phyloP scores from a whole-genome alignment of 2,797 vertebrate genomes.

The Lates japonicus region DNA sequence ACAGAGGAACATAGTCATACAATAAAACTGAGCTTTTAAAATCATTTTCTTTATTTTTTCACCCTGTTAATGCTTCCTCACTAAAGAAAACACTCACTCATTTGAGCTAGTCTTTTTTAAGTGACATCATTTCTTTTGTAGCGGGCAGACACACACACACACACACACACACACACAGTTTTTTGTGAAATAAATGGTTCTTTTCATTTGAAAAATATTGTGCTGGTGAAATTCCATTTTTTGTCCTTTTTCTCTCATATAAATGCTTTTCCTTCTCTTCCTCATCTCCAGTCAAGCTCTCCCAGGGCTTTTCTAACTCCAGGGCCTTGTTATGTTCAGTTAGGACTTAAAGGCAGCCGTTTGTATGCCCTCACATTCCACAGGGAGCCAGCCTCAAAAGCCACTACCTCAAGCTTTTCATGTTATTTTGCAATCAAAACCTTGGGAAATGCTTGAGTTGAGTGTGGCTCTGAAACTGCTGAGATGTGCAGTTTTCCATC shows the following conservation, averaged over 20 bases:
- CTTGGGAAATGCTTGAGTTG: constrained; percentile 59
- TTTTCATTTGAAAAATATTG: constrained; percentile 37
- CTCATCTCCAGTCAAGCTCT: constrained; percentile 33
- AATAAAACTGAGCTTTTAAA: background rate
- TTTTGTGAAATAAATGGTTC: constrained; percentile 31
- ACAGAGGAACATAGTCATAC: background rate
- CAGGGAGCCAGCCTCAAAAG: constrained; percentile 60
- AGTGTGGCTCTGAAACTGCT: constrained; percentile 71
- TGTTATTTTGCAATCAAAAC: constrained; percentile 73
- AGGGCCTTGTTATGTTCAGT: constrained; percentile 73
- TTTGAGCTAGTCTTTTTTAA: background rate
- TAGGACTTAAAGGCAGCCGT: constrained; percentile 73
- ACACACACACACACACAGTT: background rate
- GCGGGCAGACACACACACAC: background rate
- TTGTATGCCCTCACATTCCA: constrained; percentile 72
- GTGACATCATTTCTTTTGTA: constrained; percentile 8
- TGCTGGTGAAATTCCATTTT: constrained; percentile 24
- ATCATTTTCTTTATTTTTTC: background rate
- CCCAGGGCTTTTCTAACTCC: constrained; percentile 49
- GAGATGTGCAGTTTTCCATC: constrained; percentile 71
- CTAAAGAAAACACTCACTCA: background rate
- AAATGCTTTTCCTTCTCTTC: constrained; percentile 35
- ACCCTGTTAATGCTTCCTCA: background rate
- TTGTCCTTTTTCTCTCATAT: constrained; percentile 25
- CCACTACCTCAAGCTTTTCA: constrained; percentile 66